Conservation (phyloP, 92 coral and sea anemone genomes). For the Porites evermanni region DNA sequence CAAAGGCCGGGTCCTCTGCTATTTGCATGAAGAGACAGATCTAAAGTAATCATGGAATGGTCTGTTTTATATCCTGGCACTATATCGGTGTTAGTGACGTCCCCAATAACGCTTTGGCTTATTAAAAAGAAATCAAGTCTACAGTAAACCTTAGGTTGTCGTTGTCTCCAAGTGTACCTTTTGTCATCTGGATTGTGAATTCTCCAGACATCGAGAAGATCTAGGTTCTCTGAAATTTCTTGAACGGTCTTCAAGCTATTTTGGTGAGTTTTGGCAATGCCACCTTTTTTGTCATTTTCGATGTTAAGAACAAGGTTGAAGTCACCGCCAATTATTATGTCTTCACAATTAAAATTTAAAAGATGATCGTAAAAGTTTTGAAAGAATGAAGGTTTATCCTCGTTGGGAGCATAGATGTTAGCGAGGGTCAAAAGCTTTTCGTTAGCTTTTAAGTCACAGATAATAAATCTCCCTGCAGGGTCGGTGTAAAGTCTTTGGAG, state of each 20-base stretch:
- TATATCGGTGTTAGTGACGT: too few relatives aligned
- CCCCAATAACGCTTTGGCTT: too few relatives aligned
- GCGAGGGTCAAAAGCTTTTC: not conserved
- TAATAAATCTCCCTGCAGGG: slow-evolving; percentile 46
- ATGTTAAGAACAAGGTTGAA: slow-evolving; percentile 27
- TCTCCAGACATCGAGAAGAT: slow-evolving; percentile 31
- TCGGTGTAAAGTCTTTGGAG: slow-evolving; percentile 18
- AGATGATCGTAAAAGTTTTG: slow-evolving; percentile 15
- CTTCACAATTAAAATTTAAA: slow-evolving; percentile 14
- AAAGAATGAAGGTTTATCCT: slow-evolving; percentile 27
- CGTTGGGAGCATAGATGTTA: not conserved
- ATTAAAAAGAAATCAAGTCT: too few relatives aligned
- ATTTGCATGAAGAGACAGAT: too few relatives aligned
- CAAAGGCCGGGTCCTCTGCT: too few relatives aligned
- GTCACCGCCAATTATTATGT: slow-evolving; percentile 52
- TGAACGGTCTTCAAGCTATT: not conserved
- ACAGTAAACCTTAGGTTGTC: too few relatives aligned
- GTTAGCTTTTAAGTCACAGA: slow-evolving; percentile 37
- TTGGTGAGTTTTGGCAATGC: slow-evolving; percentile 10
- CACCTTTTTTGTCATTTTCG: slow-evolving; percentile 4
- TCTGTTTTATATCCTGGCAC: too few relatives aligned
- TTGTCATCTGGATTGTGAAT: slow-evolving; percentile 9
- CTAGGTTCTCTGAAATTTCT: slow-evolving; percentile 4
- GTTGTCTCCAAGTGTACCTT: too few relatives aligned
- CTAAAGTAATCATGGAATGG: too few relatives aligned